These are phyloP conservation scores for Tiliqua scincoides DNA, from an alignment of 2,113 vertebrate species.

Conservation along the genomic window DNA sequence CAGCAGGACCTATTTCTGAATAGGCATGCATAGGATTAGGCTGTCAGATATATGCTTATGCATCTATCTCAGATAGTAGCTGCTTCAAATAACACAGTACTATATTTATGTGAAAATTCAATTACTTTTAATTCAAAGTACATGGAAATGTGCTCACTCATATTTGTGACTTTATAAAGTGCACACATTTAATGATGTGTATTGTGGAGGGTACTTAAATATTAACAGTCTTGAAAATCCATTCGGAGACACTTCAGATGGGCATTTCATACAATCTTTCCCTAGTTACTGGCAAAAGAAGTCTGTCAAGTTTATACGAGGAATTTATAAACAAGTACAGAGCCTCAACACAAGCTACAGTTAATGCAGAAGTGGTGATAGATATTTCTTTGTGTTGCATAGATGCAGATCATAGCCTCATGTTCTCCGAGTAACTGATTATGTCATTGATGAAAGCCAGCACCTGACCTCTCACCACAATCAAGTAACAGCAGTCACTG, in stretches of 20 bases:
- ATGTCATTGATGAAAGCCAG: background rate
- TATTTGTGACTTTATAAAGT: constrained; percentile 27
- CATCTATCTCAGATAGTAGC: constrained; percentile 12
- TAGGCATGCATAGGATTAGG: no score
- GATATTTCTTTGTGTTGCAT: background rate
- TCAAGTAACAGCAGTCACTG: background rate
- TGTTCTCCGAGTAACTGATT: background rate
- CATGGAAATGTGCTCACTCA: constrained; percentile 6
- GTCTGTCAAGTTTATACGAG: constrained; percentile 15
- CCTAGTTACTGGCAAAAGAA: constrained; percentile 24
- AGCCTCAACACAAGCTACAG: background rate
- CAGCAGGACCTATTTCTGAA: no score
- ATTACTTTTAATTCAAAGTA: constrained; percentile 33
- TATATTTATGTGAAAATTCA: constrained; percentile 42
- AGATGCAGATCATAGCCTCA: background rate
- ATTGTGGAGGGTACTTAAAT: constrained; percentile 45
- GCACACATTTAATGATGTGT: constrained; percentile 41
- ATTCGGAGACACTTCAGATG: constrained; percentile 54
- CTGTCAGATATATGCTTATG: background rate
- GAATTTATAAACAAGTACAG: background rate
- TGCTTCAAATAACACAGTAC: constrained; percentile 46
- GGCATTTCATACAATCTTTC: constrained; percentile 24
- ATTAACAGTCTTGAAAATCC: constrained; percentile 49
- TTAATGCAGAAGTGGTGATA: background rate
- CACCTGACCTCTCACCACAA: background rate